phyloP scores from a whole-genome alignment of 2,797 vertebrate genomes.

The Hydrolagus colliei region DNA sequence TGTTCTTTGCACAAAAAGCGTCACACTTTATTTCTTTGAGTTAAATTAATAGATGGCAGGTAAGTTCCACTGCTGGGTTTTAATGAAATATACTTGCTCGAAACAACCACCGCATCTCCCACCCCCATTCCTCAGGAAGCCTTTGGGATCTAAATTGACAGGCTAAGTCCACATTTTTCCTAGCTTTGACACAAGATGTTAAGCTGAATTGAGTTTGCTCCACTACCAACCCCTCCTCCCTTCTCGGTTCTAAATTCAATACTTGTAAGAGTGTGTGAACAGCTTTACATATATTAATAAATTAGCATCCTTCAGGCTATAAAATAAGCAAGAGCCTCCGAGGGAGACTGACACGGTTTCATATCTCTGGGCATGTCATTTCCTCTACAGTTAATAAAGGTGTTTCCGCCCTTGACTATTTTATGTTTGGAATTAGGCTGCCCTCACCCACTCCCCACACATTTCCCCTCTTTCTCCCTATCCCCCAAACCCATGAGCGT shows the following conservation, averaged over 20 bases:
- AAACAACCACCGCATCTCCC: no score
- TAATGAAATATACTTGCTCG: not conserved
- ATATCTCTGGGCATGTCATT: no score
- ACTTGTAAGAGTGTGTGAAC: not conserved
- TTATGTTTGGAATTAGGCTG: no score
- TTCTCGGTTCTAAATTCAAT: not conserved
- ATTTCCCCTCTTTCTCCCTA: no score
- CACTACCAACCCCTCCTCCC: not conserved
- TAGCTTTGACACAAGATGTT: not conserved
- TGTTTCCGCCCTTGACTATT: no score
- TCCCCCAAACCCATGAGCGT: no score
- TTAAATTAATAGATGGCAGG: constrained; percentile 5
- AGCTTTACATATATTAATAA: not conserved
- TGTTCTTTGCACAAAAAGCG: not conserved
- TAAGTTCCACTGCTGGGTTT: not conserved
- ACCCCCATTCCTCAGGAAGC: no score
- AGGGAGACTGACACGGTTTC: not conserved
- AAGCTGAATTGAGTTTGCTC: not conserved
- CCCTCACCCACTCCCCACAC: no score
- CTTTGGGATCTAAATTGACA: not conserved
- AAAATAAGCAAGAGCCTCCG: not conserved
- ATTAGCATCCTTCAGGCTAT: not conserved
- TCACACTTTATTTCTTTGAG: not conserved
- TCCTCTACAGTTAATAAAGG: no score
- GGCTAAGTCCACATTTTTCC: not conserved